Conservation (phyloP, 1,140 invertebrate genomes). For the Halictus rubicundus region DNA sequence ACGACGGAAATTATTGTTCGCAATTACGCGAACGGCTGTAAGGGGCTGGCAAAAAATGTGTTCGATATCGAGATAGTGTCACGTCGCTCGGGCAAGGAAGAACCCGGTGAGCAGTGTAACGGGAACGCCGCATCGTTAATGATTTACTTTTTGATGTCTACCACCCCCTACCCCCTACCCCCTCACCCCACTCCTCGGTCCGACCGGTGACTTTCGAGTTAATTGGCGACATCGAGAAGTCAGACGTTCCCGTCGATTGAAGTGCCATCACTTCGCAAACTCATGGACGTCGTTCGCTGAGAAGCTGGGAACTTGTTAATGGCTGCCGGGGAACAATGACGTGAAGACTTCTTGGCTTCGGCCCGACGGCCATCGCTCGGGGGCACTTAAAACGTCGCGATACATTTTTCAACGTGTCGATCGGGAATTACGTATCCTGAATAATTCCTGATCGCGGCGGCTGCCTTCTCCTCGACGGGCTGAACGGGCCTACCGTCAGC, state of each 20-base stretch:
- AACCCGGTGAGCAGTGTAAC: too few species aligned
- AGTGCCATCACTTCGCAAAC: slow-evolving; percentile 25
- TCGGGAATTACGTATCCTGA: neutral
- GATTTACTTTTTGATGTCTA: slow-evolving; percentile 12
- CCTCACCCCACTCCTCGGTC: too few species aligned
- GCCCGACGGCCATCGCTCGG: neutral
- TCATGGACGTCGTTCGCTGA: slow-evolving; percentile 12
- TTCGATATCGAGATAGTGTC: slow-evolving; percentile 1
- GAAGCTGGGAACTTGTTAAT: slow-evolving; percentile 30
- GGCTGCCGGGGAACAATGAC: slow-evolving; percentile 27
- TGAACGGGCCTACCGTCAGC: too few species aligned
- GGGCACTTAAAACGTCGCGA: neutral
- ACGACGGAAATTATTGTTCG: too few species aligned
- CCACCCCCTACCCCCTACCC: too few species aligned
- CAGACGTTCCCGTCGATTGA: slow-evolving; percentile 22
- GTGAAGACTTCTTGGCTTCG: neutral
- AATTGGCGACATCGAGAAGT: slow-evolving; percentile 25
- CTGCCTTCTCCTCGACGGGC: too few species aligned
- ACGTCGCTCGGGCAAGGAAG: too few species aligned
- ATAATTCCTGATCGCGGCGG: neutral
- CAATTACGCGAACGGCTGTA: too few species aligned
- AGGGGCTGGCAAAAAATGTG: too few species aligned
- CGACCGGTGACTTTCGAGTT: slow-evolving; percentile 11
- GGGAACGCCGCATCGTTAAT: too few species aligned
- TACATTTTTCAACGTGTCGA: slow-evolving; percentile 11